phyloP scores from a whole-genome alignment of 30 jellyfish, hydroid and myxozoan species.

The Hydractinia symbiolongicarpus region DNA sequence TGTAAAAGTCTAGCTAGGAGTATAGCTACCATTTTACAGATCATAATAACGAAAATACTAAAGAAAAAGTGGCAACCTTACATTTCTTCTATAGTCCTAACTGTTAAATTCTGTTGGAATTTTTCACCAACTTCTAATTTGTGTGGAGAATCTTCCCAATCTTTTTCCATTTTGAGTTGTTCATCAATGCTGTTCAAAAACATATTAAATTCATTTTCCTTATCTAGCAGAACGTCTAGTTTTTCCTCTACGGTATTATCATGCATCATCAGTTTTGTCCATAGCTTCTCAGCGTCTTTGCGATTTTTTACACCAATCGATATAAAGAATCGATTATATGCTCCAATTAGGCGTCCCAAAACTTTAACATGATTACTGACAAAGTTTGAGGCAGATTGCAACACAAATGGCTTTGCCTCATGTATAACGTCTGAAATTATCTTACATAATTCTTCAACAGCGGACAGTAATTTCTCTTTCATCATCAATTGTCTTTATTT shows the following conservation, averaged over 20 bases:
- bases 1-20: too few relatives aligned
- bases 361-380: neutral
- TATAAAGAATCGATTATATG: neutral
- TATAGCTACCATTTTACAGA: too few relatives aligned
- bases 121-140: slow-evolving; percentile 5
- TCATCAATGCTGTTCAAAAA: slow-evolving; percentile 16
- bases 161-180: neutral
- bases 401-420: neutral
- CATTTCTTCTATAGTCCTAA: neutral
- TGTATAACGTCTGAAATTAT: neutral
- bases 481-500: neutral
- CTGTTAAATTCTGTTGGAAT: neutral
- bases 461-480: neutral
- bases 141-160: neutral
- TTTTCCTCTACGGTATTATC: slow-evolving; percentile 2
- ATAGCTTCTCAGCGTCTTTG: slow-evolving; percentile 16
- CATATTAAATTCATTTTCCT: slow-evolving; percentile 3
- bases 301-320: slow-evolving; percentile 1
- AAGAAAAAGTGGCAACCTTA: too few relatives aligned
- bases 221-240: slow-evolving; percentile 4
- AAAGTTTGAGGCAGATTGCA: neutral
- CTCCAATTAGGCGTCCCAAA: slow-evolving; percentile 21
- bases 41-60: too few relatives aligned
- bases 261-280: neutral
- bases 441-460: neutral